These are phyloP conservation scores for Balanococcus diminutus DNA, from an alignment of 2,888 invertebrate species.

Conservation along the genomic window DNA sequence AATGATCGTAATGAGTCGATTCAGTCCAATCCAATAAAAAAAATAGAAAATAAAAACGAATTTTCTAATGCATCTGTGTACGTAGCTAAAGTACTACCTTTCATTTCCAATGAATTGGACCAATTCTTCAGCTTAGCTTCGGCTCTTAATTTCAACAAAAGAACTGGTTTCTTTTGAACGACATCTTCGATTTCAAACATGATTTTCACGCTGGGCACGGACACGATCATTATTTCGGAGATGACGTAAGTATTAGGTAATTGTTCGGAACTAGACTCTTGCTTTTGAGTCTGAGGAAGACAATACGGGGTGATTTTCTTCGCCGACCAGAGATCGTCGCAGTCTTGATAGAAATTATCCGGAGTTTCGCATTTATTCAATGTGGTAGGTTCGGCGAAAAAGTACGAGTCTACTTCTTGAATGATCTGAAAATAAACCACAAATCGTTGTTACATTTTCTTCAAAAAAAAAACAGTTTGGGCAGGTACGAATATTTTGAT, in stretches of 20 bases:
- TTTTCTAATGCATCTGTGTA: neutral
- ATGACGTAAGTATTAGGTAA: neutral
- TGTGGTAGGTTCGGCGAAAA: neutral
- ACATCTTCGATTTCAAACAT: constrained; percentile 64
- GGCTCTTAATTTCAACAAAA: constrained; percentile 66
- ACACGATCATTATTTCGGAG: constrained; percentile 57
- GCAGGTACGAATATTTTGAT: too few relatives aligned
- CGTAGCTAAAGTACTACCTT: constrained; percentile 59
- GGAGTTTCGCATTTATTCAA: neutral
- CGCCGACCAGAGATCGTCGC: constrained; percentile 69
- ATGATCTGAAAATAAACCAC: constrained; percentile 18
- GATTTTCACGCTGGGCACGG: constrained; percentile 56
- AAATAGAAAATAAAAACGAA: too few relatives aligned
- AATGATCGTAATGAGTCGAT: too few relatives aligned
- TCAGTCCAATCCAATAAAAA: too few relatives aligned
- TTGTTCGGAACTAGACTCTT: neutral
- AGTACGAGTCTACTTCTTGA: constrained; percentile 34
- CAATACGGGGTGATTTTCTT: constrained; percentile 65
- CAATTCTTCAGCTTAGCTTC: constrained; percentile 72
- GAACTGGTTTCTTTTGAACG: constrained; percentile 64
- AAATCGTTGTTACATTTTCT: neutral
- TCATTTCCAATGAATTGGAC: constrained; percentile 68
- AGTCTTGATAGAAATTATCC: constrained; percentile 17
- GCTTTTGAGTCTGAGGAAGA: constrained; percentile 38
- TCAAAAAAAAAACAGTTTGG: neutral